Evolutionary conservation across 2,888 invertebrate species (phyloP), one percentile per base, ranked within the genome.

Genomic region (Lithophane semibrunnea): DNA sequence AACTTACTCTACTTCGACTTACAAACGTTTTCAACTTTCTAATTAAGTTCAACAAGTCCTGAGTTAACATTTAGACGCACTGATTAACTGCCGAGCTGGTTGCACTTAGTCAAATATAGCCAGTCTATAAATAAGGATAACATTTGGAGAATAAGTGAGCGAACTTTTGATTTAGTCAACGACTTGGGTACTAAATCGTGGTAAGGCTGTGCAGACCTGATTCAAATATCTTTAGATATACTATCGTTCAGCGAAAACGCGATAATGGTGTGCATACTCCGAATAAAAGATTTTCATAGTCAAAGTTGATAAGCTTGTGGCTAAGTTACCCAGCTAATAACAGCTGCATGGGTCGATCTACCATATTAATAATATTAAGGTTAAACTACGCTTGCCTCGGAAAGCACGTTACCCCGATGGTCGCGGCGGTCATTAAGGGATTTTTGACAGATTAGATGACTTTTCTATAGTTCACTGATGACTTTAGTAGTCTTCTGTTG

Each of bases 11-110:
- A 79, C 72, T 86, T 61, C 79, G 85, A 89, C 88, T 92, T 90
- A 89, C 90, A 87, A 90, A 90, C 91, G 91, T 93, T 93, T 91
- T 91, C 91, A 94, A 95, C 94, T 95, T 95, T 93, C 91, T 95
- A 95, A 95, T 95, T 95, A 95, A 95, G 95, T 95, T 94, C 89
- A 82, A 79, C 91, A 93, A 94, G 92, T 94, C 91, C 90, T 92
- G 89, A 93, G 94, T 93, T 93, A 95, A 96, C 95, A 94, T 95
- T 95, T 94, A 92, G 91, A 93, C 91, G 92, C 91, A 91, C 91
- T 95, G 95, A 95, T 95, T 94, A 93, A 92, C 92, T 91, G 88
- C 82, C 89, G 90, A 90, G 87, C 90, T 89, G 88, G 88, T 89
- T 82, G 77, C 80, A 86, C 86, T 91, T 89, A 89, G 87, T 91